Evolutionary conservation across 2,797 vertebrate genomes (phyloP), one percentile per base, ranked within the genome.

Genomic region (Diplodus sargus): DNA sequence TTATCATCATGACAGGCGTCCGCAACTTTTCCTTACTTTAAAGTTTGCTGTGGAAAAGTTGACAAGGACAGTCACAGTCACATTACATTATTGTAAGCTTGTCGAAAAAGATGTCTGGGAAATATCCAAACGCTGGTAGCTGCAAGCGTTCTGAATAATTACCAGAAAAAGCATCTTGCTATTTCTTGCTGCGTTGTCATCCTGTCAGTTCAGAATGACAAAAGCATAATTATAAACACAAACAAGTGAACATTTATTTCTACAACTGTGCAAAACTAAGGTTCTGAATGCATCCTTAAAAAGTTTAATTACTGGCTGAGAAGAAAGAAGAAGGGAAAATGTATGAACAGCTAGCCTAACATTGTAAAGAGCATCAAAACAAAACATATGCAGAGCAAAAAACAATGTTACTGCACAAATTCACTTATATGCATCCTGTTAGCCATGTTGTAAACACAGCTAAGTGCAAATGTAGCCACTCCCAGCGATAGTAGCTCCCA

Each of bases 1-100:
- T 87, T 70, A 85, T 91, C 85, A 81, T 72, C 59, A 23, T 81
- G 78, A 84, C 85, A 82, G 59, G 52, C 79, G 28, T 65, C 62
- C 22, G 25, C 57, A 60, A 74, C 39, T 63, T 39, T 45, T 45
- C 47, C 28, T 25, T 43, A n/a, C 54, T 76, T 74, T 53, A 73
- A 74, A 71, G 66, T 78, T 57, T 49, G 34, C 53, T 52, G 80
- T 64, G 76, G 62, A 82, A 71, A 64, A 23, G 52, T 63, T 49
- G 47, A 63, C 17, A 45, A 60, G 84, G 56, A 69, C 52, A 76
- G 42, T 53, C 4, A 43, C 39, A 68, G 20, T 53, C 59, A 42
- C 34, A 63, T 72, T 61, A 39, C 10, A 8, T 34, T 48, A 61
- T 23, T 75, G 22, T 25, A 74, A 63, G 14, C 9, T 25, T 25